Evolutionary conservation across 2,888 invertebrate species (phyloP), one percentile per base, ranked within the genome.

Genomic region (Drosophila ustulata): DNA sequence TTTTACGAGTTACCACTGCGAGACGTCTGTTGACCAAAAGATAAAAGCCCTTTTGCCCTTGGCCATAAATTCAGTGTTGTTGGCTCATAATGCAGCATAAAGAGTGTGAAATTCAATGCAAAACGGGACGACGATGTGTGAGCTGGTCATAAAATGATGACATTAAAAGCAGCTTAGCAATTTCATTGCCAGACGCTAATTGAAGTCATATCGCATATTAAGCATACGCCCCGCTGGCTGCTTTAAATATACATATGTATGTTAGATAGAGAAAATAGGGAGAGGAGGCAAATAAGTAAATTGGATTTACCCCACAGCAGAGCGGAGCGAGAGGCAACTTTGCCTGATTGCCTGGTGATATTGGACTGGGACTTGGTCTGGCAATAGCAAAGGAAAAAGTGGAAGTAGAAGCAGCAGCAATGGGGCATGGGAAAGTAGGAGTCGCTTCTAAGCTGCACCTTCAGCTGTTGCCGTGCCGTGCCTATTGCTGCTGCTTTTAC

Each of bases 341-440:
- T 86, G 88, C 75, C 85, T 88, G 85, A 85, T 85, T 85, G 83
- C 88, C 83, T 70, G 18, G 57, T 71, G 68, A 53, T 74, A 74
- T 71, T 74, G 82, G 83, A 72, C 78, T 78, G 78, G 82, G 86
- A 76, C 45, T 53, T 43, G 41, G 4, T 30, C 47, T 52, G 43
- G 37, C 30, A 49, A 18, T 3, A 25, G 45, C 4, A 30, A 45
- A 8, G 45, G 69, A 9, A 63, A 65, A 3, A 25, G n/a, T 55
- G 32, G 37, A 28, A 37, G 23, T n/a, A 37, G 52, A 23, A 37
- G 28, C 28, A 18, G 18, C 18, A 18, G 18, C 18, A 18, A 18
- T 6, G 49, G 67, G 28, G 28, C 4, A 7, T 30, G 30, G 63
- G 76, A 76, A 34, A 3, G 30, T 51, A 53, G 32, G 59, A 34